phyloP scores from a whole-genome alignment of 1,140 invertebrate genomes.

The Dreissena rostriformis region DNA sequence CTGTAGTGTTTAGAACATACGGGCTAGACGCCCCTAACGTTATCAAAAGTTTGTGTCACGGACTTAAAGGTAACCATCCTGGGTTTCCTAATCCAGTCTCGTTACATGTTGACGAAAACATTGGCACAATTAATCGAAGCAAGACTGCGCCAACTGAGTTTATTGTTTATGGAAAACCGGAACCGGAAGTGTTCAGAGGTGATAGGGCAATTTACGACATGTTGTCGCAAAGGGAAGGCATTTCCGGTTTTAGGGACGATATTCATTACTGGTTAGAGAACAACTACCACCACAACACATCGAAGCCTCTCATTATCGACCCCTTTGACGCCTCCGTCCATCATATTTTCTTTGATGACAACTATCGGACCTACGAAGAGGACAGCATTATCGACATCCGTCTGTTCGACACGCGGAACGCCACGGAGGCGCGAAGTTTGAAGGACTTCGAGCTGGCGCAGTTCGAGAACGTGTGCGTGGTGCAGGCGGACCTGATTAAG shows the following conservation, averaged over 20 bases:
- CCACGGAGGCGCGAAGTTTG: conserved; percentile 65
- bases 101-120: conserved; percentile 55
- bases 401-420: conserved; percentile 64
- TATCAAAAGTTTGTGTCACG: conserved; percentile 68
- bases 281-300: conserved; percentile 68
- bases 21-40: conserved; percentile 77
- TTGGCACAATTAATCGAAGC: conserved; percentile 63
- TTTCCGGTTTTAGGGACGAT: conserved; percentile 76
- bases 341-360: conserved; percentile 80
- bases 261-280: conserved; percentile 76
- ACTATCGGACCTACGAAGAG: conserved; percentile 74
- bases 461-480: conserved; percentile 76
- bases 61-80: conserved; percentile 74
- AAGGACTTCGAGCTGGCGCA: conserved; percentile 64
- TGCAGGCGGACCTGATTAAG: conserved; percentile 77
- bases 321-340: conserved; percentile 70
- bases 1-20: conserved; percentile 77
- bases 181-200: conserved; percentile 23
- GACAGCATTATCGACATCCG: conserved; percentile 79
- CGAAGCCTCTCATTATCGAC: conserved; percentile 78
- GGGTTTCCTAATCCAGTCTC: conserved; percentile 63
- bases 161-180: conserved; percentile 9
- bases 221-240: conserved; percentile 68
- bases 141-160: conserved; percentile 59
- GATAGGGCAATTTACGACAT: conserved; percentile 75